Evolutionary conservation across 30 jellyfish, hydroid and myxozoan genomes (phyloP).

Genomic region (Turritopsis dohrnii): DNA sequence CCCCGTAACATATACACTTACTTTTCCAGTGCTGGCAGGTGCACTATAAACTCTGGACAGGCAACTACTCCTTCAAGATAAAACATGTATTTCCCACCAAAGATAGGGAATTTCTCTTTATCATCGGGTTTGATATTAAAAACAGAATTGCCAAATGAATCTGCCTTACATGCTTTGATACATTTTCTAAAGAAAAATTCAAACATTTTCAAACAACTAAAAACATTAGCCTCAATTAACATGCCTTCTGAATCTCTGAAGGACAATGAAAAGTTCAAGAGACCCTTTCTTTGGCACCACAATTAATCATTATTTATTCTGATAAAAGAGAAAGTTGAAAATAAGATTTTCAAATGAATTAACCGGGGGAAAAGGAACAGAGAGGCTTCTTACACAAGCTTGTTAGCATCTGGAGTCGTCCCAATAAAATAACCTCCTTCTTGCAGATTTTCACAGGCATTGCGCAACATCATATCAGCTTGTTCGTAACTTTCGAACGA

Average conservation of each 20-base stretch:
- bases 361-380: too few species aligned
- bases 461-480: slow-evolving; percentile 84
- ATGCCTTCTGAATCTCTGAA: too few species aligned
- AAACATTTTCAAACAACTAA: background rate
- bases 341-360: too few species aligned
- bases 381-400: slow-evolving; percentile 97
- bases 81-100: slow-evolving; percentile 94
- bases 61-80: slow-evolving; percentile 94
- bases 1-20: slow-evolving; percentile 33
- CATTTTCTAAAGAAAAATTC: slow-evolving; percentile 42
- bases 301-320: too few species aligned
- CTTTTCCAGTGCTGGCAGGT: slow-evolving; percentile 89
- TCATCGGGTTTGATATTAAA: slow-evolving; percentile 71
- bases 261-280: too few species aligned
- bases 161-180: slow-evolving; percentile 64
- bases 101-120: slow-evolving; percentile 73
- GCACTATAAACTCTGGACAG: slow-evolving; percentile 95
- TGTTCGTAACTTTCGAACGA: slow-evolving; percentile 88
- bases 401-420: slow-evolving; percentile 93
- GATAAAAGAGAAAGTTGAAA: too few species aligned
- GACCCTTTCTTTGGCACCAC: too few species aligned
- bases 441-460: slow-evolving; percentile 93
- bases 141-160: slow-evolving; percentile 82
- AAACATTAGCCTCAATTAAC: too few species aligned
- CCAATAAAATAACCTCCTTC: slow-evolving; percentile 98